Evolutionary conservation across 2,888 invertebrate species (phyloP), one percentile per base, ranked within the genome.

Genomic region (Calameuta idolon): DNA sequence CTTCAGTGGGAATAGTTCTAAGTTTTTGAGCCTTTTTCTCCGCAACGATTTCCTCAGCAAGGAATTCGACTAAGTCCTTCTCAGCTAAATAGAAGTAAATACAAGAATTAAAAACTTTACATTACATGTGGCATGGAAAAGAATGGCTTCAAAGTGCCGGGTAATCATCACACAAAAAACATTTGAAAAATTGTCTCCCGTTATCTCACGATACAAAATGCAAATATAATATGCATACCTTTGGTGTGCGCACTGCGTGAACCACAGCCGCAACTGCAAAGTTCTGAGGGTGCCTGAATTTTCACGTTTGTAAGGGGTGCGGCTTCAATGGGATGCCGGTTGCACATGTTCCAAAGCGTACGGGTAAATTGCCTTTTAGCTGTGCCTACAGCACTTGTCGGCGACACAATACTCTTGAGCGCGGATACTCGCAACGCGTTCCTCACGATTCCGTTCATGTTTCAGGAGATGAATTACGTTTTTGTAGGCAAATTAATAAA

Each of bases 41-140:
- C 0, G 97, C 96, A 35, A 96, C 94, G 82, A 99, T 98, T 93
- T 99, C 99, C 88, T 99, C 98, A 1, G 96, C 95, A 35, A 99
- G 92, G 90, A 98, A 99, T 89, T 97, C 97, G 0, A 97, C 96
- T 75, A 99, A 93, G 89, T 98, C 97, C 83, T 95, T 94, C 90
- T 97, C 97, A 86, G 96, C 97, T 97, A 86, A 68, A 90, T 84
- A 75, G 75, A 69, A 81, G 40, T 75, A 75, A 76, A 79, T 69
- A 34, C 69, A 77, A 77, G 34, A 35, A 73, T 15, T 75, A 75
- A 75, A 79, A 74, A 74, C 12, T 12, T 71, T n/a, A 1, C 4
- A 34, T 34, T 37, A 74, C 33, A 30, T n/a, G 35, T 15, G 31
- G 12, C 31, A 71, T 31, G 71, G 3, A 74, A 33, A 35, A 30